Evolutionary conservation across 2,797 vertebrate species (phyloP).

Genomic region (Otus scops): DNA sequence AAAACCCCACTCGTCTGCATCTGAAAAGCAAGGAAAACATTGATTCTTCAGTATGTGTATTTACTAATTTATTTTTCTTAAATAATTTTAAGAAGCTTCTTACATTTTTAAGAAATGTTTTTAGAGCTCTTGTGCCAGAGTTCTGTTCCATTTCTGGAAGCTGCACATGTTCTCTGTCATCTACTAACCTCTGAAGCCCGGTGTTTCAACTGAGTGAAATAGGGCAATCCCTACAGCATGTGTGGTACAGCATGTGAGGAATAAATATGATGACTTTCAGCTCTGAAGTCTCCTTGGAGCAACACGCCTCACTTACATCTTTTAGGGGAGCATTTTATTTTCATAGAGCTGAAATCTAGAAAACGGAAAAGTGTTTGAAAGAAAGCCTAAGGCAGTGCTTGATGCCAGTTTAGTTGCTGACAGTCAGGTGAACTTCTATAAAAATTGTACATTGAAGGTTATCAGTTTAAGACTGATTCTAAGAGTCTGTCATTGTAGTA

Average conservation of each 20-base stretch:
- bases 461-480: not conserved
- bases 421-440: not conserved
- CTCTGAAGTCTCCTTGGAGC: not conserved
- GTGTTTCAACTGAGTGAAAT: not conserved
- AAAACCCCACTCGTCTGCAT: not conserved
- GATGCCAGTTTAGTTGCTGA: not conserved
- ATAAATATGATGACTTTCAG: not conserved
- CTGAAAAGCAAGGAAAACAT: not conserved
- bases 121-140: not conserved
- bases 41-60: not conserved
- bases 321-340: not conserved
- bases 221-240: not conserved
- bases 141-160: not conserved
- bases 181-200: not conserved
- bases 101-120: not conserved
- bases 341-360: not conserved
- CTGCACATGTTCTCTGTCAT: not conserved
- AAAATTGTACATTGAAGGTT: not conserved
- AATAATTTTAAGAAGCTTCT: not conserved
- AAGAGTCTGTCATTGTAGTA: not conserved
- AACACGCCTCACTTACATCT: not conserved
- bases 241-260: not conserved
- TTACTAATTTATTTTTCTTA: not conserved
- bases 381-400: not conserved
- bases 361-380: not conserved